Evolutionary conservation across 2,113 vertebrate species (phyloP), one percentile per base, ranked within the genome.

Genomic region (Eira barbara): DNA sequence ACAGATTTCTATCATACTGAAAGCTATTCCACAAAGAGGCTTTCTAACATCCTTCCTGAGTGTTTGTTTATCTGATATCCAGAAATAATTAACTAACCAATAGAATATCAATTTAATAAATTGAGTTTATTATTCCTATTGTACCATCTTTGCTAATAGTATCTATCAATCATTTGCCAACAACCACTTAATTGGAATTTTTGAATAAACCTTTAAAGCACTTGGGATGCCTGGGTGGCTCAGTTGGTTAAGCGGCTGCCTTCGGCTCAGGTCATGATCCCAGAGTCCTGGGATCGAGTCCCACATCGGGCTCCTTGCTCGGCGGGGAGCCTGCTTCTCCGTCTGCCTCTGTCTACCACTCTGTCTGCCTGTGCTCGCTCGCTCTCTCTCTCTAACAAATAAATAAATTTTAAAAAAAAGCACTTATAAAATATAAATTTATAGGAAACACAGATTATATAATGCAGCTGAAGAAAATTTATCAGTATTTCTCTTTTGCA

Each of bases 21-120:
- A 89, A 79, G 34, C 4, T 55, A 65, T 29, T 86, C 47, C 85
- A 39, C 25, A 36, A 78, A 81, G 42, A 81, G 17, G 0, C 13
- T 92, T 17, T 12, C 17, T 36, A 83, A 80, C 9, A 27, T 6
- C 59, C 23, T 34, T 83, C 36, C 20, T 65, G 10, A 61, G 13
- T 92, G 21, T 76, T 45, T 86, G 5, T 91, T 59, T 55, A 80
- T 52, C 36, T 36, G 7, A 67, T 52, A 69, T 27, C 6, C 23
- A 94, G 6, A 95, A 97, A 88, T 87, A 95, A 93, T 90, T 52
- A 89, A 39, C 76, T 61, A 81, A 91, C 17, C 45, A 63, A 80
- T 39, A 80, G 67, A 67, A 36, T 65, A 67, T 59, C 73, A 82
- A 2, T 57, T 52, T 93, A 85, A 52, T 88, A 94, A 90, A 76